Percentiles rank a stretch among this genome's conserved stretches.
These are phyloP conservation scores for Eurypyga helias DNA, from an alignment of 2,113 vertebrate genomes.

Conservation along the genomic window DNA sequence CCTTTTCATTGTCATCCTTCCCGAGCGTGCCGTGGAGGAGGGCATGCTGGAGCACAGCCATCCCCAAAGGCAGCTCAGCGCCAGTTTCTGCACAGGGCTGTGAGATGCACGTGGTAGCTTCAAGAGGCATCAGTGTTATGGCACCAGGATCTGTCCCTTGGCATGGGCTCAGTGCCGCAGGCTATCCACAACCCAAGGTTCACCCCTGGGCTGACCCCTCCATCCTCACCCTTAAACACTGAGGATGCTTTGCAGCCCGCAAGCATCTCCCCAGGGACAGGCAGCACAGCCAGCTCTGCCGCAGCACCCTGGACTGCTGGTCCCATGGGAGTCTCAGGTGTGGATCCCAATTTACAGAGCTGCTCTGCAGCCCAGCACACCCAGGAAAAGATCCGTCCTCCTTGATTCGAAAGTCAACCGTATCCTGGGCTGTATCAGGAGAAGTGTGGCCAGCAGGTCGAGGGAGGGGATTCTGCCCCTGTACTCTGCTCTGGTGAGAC, in stretches of 20 bases:
- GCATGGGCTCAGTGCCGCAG: not conserved
- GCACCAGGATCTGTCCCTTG: not conserved
- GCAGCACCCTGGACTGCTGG: not conserved
- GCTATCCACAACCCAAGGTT: not conserved
- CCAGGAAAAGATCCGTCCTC: not conserved
- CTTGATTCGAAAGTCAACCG: not conserved
- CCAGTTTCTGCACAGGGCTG: not conserved
- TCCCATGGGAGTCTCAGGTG: accelerated
- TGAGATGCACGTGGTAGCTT: not conserved
- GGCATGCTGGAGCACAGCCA: not conserved
- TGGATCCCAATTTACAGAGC: not conserved
- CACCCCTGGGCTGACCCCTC: not conserved
- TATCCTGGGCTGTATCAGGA: too few species aligned
- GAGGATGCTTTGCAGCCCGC: not conserved
- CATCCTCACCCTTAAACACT: not conserved
- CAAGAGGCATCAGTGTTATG: not conserved
- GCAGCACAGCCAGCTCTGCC: accelerated
- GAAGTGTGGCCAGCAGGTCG: too few species aligned
- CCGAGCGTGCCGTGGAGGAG: not conserved
- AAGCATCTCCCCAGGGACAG: not conserved
- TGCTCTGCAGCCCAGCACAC: not conserved
- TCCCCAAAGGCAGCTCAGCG: not conserved
- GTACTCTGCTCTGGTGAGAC: too few species aligned
- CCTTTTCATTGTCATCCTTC: constrained; percentile 43
- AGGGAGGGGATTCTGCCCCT: too few species aligned